phyloP scores from a whole-genome alignment of 2,113 vertebrate species.

The Choloepus hoffmanni region DNA sequence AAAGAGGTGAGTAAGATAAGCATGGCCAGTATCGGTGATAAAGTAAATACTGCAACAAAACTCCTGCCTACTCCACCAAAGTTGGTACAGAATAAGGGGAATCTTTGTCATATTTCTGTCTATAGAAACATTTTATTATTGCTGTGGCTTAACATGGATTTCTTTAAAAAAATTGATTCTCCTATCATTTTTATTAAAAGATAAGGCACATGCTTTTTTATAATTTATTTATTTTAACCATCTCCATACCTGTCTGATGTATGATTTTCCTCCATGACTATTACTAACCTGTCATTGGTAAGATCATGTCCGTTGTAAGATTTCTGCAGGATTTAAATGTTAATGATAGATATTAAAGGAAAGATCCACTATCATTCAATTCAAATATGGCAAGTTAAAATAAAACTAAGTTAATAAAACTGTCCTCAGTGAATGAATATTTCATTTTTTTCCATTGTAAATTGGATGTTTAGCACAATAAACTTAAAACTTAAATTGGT shows the following conservation, averaged over 20 bases:
- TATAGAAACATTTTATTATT: not conserved
- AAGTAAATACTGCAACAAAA: not conserved
- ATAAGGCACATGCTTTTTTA: not conserved
- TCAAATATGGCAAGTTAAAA: conserved; percentile 24
- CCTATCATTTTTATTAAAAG: conserved; percentile 2
- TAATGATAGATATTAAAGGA: not conserved
- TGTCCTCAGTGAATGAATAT: not conserved
- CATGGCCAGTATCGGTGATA: not conserved
- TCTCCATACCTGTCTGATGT: not conserved
- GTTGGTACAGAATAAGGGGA: not conserved
- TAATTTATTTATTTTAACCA: not conserved
- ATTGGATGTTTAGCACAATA: not conserved
- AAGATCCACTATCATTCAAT: not conserved
- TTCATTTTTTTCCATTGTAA: not conserved
- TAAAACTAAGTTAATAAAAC: conserved; percentile 20
- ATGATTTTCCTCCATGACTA: not conserved
- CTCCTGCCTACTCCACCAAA: not conserved
- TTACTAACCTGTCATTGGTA: not conserved
- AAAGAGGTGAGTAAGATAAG: conserved; percentile 61
- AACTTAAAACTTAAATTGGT: not conserved
- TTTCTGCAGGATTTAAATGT: not conserved
- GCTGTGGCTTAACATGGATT: not conserved
- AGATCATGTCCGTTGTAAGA: not conserved
- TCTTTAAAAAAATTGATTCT: not conserved
- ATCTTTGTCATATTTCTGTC: not conserved